Base-by-base conservation (phyloP, 2,888 invertebrate genomes). In the Hyalella azteca region DNA sequence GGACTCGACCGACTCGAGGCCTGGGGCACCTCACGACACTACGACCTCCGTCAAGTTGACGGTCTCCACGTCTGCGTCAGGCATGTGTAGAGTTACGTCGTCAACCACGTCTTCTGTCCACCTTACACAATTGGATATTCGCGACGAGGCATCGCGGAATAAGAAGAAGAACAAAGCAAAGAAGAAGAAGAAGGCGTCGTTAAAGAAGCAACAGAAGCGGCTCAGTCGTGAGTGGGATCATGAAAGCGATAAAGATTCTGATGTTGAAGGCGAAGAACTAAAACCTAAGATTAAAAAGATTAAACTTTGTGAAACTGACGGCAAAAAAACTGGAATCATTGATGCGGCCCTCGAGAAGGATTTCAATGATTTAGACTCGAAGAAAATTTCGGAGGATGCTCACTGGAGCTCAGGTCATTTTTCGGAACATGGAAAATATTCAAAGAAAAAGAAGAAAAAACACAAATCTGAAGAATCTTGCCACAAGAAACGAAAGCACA, bases 41-140 rank as follows among this genome's bases (percentile, higher is more conserved):
- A 19, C 50, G 15, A 78, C 78, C 32, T 78, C 78, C 5, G 60
- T 59, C 22, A 60, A 78, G 59, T 15, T 60, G 45, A 66, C 78
- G 1, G 78, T 66, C 40, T 60, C 66, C 66, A 66, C 13, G 45
- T 41, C 48, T 29, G 78, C 78, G 13, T 78, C 60, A 11, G 78
- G n/a, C 60, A 78, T 40, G 78, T 60, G 78, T 19, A 5, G 60
- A 3, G 78, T 45, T 22, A 59, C 40, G 29, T 73, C 59, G 1
- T 76, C 79, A 9, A 59, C 75, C 7, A 36, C 79, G 19, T 59
- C 59, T 13, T 7, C 75, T 19, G 22, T 15, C 40, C 32, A 36
- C 39, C n/a, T 32, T n/a, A 19, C n/a, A 29, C 54, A 48, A 49
- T n/a, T 39, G 2, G 50, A 29, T 40, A 11, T 26, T 19, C 19